A percentile compares a stretch with the other conserved stretches of the same genome.
Evolutionary conservation across 2,888 invertebrate species (phyloP).

Genomic region (Tetragonula carbonaria): DNA sequence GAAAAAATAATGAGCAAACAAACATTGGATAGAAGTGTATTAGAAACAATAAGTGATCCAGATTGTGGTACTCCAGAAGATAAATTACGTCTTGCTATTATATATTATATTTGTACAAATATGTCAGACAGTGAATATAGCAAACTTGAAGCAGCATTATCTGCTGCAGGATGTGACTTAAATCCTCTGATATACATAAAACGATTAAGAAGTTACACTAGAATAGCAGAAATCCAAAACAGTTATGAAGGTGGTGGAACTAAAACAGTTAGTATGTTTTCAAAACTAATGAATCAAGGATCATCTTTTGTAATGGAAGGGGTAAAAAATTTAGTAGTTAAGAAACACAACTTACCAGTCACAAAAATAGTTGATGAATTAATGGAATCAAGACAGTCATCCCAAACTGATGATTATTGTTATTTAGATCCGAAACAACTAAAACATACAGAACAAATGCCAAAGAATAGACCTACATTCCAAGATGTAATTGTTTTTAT

Average conservation of each 20-base stretch:
- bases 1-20: conserved; percentile 98
- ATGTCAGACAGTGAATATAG: conserved; percentile 89
- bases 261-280: conserved; percentile 99
- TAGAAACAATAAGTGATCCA: conserved; percentile 94
- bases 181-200: conserved; percentile 94
- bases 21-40: conserved; percentile 92
- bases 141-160: conserved; percentile 91
- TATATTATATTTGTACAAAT: conserved; percentile 93
- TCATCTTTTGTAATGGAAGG: conserved; percentile 99
- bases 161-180: conserved; percentile 93
- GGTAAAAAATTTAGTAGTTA: conserved; percentile 99
- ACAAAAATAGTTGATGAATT: conserved; percentile 96
- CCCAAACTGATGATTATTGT: conserved; percentile 93
- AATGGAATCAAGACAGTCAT: conserved; percentile 91
- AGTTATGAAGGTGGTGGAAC: conserved; percentile 97
- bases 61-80: conserved; percentile 95
- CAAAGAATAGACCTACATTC: conserved; percentile 89
- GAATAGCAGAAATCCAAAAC: conserved; percentile 89
- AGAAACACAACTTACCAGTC: conserved; percentile 97
- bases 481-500: conserved; percentile 96
- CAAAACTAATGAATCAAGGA: conserved; percentile 97
- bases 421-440: conserved; percentile 98
- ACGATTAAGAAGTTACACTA: conserved; percentile 94
- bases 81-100: conserved; percentile 96
- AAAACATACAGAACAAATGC: conserved; percentile 88